Evolutionary conservation across 37 sponge, comb jelly and placozoan species (phyloP), one percentile per base, ranked within the genome.

Genomic region (Cliona cf. orientalis): DNA sequence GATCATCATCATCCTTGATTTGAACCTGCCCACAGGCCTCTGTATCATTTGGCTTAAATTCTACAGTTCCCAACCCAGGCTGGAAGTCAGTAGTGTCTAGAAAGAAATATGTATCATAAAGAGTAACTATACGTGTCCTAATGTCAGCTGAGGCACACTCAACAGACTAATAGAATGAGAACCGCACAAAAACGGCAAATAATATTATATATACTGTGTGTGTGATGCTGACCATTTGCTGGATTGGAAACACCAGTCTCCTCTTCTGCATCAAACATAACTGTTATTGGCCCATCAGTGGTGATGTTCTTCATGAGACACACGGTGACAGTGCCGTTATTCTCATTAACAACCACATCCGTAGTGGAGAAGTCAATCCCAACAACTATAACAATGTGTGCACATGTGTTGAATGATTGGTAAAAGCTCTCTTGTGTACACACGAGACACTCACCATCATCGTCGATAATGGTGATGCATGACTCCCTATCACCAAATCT

Each of bases 11-110:
- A 71, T 89, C 55, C 12, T 66, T 58, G 17, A 89, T 40, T 17
- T 63, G 63, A 23, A 89, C 73, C 6, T 78, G 58, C 4, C n/a
- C 44, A 73, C 89, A 89, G 0, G 79, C 73, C 14, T 25, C 28
- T 1, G 63, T 73, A 26, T 78, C 55, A 2, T 46, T 67, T 25
- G 78, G 71, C 25, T 2, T 23, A 41, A 89, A 82, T 3, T 42
- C 42, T 17, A 83, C 61, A 37, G 36, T 62, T 12, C 36, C 22
- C 21, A 45, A 31, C 36, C 26, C 62, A 71, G 36, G 22, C 0
- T 6, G 34, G 41, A 63, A 89, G 76, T 88, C 89, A 67, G 78
- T 42, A 11, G 38, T 17, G 70, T 9, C 79, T 71, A 41, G 22
- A 34, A 14, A 14, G 23, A 59, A 29, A 29, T 59, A 9, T 59